Base-by-base conservation (phyloP, 2,113 vertebrate species). In the Benitochromis conjunctus region DNA sequence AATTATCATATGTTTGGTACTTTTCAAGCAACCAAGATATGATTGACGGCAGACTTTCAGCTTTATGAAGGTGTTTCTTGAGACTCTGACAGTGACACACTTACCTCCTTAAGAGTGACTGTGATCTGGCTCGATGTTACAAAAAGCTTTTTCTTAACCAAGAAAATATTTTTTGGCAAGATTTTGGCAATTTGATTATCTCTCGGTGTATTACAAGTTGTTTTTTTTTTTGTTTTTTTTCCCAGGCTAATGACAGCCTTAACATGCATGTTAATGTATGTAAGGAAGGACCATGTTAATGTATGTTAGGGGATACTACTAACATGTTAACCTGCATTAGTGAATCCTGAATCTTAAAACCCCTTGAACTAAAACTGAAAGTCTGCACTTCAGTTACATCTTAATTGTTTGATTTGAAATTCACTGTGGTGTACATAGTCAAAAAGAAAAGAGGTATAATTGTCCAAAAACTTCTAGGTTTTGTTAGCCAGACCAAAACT, bases 401-500 rank as follows among this genome's bases (percentile, higher is more conserved):
- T 64, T 38, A 38, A 34, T 38, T 64, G 60, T 64, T 64, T 64
- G 34, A 64, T 64, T 64, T 64, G 34, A 64, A n/a, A 12, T 34
- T 64, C 60, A 64, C 60, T n/a, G 60, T 6, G 58, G 29, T 62
- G 58, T 38, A 64, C 60, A 64, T n/a, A 64, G 19, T 64, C 60
- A 1, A 64, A 64, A 64, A 64, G 34, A 64, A 64, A 64, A 64
- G 38, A 38, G 60, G 60, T 64, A 64, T 64, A 38, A 13, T 64
- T 64, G 38, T 64, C 34, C 19, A 38, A 64, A 64, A 64, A 38
- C 2, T 2, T 64, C 12, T 64, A 64, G 60, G 34, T 64, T 64
- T 10, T 64, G 18, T 64, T 64, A n/a, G 60, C 60, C 34, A 64
- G 60, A 38, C 60, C 60, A 64, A 38, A 64, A 64, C 38, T 64